phyloP scores from a whole-genome alignment of 2,888 invertebrate genomes.

The Oscheius sp. region DNA sequence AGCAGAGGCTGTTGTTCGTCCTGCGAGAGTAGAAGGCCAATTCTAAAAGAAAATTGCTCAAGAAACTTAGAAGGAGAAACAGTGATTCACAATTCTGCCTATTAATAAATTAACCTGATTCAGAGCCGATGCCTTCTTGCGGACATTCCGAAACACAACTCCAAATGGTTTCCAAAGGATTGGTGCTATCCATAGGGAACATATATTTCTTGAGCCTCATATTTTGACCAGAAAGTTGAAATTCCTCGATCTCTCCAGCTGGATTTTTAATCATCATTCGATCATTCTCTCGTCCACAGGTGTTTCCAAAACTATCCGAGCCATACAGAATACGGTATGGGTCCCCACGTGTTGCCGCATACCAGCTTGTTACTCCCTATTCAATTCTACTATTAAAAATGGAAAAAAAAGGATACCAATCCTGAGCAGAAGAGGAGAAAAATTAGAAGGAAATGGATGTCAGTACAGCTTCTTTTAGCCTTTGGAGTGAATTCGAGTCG shows the following conservation, averaged over 20 bases:
- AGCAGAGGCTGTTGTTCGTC: slow-evolving; percentile 12
- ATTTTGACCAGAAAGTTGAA: slow-evolving; percentile 24
- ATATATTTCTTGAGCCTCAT: slow-evolving; percentile 25
- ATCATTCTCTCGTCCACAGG: slow-evolving; percentile 78
- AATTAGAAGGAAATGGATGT: slow-evolving; percentile 19
- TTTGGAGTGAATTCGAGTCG: slow-evolving; percentile 9
- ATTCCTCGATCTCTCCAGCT: not conserved
- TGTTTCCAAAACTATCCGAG: slow-evolving; percentile 92
- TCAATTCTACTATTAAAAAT: not conserved
- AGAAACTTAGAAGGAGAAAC: too few relatives aligned
- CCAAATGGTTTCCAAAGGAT: slow-evolving; percentile 28
- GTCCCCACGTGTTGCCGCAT: slow-evolving; percentile 38
- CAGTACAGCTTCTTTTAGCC: slow-evolving; percentile 25
- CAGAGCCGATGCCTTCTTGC: not conserved
- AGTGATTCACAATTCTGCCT: too few relatives aligned
- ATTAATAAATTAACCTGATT: not conserved
- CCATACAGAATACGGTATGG: slow-evolving; percentile 86
- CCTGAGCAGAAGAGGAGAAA: slow-evolving; percentile 28
- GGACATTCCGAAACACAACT: slow-evolving; percentile 28
- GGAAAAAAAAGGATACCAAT: slow-evolving; percentile 5
- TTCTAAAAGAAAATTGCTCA: too few relatives aligned
- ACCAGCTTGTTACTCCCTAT: slow-evolving; percentile 33
- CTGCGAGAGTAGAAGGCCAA: not conserved
- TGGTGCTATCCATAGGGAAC: slow-evolving; percentile 28
- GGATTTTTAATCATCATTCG: not conserved